Percentiles rank a stretch among this genome's conserved stretches.
phyloP scores from a whole-genome alignment of 2,113 vertebrate species.

The Propithecus coquereli region DNA sequence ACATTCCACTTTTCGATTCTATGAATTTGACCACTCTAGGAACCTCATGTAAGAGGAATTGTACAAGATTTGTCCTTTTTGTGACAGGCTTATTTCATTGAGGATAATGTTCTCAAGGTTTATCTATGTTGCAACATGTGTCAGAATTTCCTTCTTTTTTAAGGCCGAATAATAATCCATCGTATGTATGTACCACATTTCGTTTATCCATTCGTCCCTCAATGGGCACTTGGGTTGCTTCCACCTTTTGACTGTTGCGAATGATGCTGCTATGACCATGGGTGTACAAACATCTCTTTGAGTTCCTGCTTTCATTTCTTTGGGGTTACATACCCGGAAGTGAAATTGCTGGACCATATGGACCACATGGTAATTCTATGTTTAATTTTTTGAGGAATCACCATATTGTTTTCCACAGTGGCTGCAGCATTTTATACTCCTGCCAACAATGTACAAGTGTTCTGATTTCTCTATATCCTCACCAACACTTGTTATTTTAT shows the following conservation, averaged over 20 bases:
- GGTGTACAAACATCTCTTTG: neutral
- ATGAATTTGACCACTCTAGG: neutral
- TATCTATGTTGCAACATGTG: neutral
- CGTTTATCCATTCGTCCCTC: neutral
- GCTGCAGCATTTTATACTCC: neutral
- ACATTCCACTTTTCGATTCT: neutral
- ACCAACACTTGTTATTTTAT: neutral
- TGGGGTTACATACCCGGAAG: neutral
- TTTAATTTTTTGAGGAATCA: neutral
- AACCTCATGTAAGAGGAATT: neutral
- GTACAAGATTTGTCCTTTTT: neutral
- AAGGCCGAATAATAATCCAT: neutral
- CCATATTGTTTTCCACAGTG: neutral
- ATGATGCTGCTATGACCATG: neutral
- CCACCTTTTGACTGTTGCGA: neutral
- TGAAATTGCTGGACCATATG: neutral
- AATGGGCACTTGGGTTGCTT: neutral
- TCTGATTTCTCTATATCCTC: neutral
- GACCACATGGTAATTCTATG: neutral
- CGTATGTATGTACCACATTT: neutral
- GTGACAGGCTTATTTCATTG: neutral
- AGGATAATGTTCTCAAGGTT: neutral
- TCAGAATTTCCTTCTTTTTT: neutral
- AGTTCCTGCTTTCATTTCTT: neutral
- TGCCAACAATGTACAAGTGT: neutral